Conservation (phyloP, 2,797 vertebrate genomes). For the Avahi laniger region DNA sequence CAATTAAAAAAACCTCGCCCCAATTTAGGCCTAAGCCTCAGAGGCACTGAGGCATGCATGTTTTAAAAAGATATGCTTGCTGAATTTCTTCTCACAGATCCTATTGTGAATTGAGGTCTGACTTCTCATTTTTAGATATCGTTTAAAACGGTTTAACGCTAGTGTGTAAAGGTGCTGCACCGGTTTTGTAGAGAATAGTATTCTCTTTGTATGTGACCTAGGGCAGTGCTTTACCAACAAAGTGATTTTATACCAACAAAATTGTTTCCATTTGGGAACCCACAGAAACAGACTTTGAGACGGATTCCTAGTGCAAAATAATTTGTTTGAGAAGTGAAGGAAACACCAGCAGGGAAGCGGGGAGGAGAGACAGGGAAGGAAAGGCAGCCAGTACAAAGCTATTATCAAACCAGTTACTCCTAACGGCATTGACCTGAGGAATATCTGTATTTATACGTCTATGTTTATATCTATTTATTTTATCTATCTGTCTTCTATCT, state of each 20-base stretch:
- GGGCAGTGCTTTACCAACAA: not conserved
- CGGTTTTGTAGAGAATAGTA: not conserved
- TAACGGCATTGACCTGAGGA: not conserved
- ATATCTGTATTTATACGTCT: not conserved
- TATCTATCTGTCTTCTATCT: not conserved
- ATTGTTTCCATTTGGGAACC: not conserved
- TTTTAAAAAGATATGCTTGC: not conserved
- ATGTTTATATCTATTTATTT: not conserved
- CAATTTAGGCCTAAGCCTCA: not conserved
- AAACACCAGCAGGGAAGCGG: not conserved
- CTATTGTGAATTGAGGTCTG: slow-evolving; percentile 32
- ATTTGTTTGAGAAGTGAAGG: slow-evolving; percentile 14
- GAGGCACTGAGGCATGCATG: not conserved
- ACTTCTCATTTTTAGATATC: slow-evolving; percentile 31
- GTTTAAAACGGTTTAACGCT: not conserved
- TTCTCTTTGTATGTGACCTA: not conserved
- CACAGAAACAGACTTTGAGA: not conserved
- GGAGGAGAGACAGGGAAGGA: not conserved
- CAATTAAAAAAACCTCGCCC: not conserved
- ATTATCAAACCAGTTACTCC: not conserved
- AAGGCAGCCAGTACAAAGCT: not conserved
- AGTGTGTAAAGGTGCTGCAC: not conserved
- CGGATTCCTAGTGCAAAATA: not conserved
- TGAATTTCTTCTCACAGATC: slow-evolving; percentile 15
- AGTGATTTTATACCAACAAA: not conserved